Evolutionary conservation across 2,797 vertebrate genomes (phyloP), one percentile per base, ranked within the genome.

Genomic region (Craterocephalus amniculus): DNA sequence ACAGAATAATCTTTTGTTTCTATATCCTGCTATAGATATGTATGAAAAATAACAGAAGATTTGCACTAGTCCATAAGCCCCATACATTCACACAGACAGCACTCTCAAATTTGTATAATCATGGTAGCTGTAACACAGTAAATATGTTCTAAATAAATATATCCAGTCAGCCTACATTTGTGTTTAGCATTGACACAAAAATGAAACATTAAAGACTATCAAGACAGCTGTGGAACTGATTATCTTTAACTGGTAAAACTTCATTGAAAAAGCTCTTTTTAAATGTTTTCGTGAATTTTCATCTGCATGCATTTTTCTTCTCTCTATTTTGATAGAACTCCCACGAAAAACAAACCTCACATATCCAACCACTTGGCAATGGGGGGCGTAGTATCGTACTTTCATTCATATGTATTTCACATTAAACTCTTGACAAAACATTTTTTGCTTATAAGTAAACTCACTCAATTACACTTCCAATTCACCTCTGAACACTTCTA

Each of bases 81-180:
- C 36, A 38, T 14, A 16, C 36, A 38, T 14, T 14, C 36, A 38
- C 4, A 14, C 36, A 38, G 3, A 38, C 32, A 34, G 32, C 32
- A 4, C 7, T 34, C 32, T 4, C 32, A 34, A 34, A 8, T 34
- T 34, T 34, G 32, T 6, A 34, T 5, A 34, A 34, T 8, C 10
- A 34, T 14, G 4, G 38, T 14, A 16, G 38, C 38, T 40, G 38
- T 1, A 3, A 40, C 68, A 34, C 13, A 52, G 22, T 22, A 51
- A 24, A 51, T 26, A 49, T 22, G 40, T 73, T 31, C 27, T 29
- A 56, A 32, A 60, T 26, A 76, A 65, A 72, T 18, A n/a, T 56
- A 66, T 70, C 10, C n/a, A 63, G 49, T 78, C 59, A 72, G 64
- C 34, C 32, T 2, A 11, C 56, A 60, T 57, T 60, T 55, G 56